Evolutionary conservation across 2,797 vertebrate genomes (phyloP), one percentile per base, ranked within the genome.

Genomic region (Aeoliscus strigatus): DNA sequence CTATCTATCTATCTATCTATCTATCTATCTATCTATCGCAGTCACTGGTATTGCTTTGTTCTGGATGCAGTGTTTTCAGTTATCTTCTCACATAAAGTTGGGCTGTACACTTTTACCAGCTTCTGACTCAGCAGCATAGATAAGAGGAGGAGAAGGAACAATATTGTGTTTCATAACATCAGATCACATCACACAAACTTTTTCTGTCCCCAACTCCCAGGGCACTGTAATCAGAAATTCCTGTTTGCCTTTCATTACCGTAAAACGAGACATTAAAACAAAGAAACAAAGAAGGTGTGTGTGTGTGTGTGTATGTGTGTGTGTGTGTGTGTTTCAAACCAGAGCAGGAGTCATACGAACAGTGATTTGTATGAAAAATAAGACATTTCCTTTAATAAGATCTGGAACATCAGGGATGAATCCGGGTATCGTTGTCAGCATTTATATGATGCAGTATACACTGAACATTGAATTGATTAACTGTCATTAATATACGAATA

Each of bases 81-180:
- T n/a, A n/a, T n/a, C n/a, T n/a, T n/a, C n/a, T n/a, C n/a, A n/a
- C n/a, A n/a, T n/a, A n/a, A n/a, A n/a, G n/a, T n/a, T n/a, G 28
- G 33, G 34, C 39, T 54, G 39, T 43, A 64, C 67, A 66, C 53
- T 51, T 73, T 55, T 76, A 57, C 35, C n/a, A 63, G 55, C 50
- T 32, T 68, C 80, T 86, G 87, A 89, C 76, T 89, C 89, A 89
- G 86, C 86, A 85, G 65, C 12, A 52, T 49, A 55, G 39, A 67
- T 25, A 55, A 63, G 58, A 60, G 77, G 82, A 81, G 85, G 80
- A 46, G 47, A 46, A 71, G 64, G 42, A 81, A 87, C 76, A 90
- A 90, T 90, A 89, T 90, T 90, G 73, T 89, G 85, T 85, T 79
- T 86, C 70, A 86, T 75, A 87, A 87, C 86, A 88, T 75, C 70